Conservation (phyloP, 2,888 invertebrate species). For the Spodoptera littoralis region DNA sequence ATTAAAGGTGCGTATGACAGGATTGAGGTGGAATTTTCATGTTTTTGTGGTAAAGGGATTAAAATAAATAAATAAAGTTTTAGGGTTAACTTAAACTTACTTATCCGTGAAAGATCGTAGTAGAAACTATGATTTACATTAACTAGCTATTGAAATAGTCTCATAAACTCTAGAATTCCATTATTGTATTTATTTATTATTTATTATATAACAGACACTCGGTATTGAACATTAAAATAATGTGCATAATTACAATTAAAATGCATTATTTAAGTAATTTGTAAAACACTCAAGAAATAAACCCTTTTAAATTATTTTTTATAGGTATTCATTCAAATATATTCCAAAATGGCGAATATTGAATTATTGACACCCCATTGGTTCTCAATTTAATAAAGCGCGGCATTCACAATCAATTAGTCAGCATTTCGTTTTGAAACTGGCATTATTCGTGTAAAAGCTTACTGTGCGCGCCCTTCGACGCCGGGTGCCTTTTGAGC, state of each 20-base stretch:
- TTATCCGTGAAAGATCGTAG: not conserved
- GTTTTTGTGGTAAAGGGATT: not conserved
- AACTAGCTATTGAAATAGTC: no score
- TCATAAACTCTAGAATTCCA: no score
- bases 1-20: constrained; percentile 34
- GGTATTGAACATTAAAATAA: no score
- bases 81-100: no score
- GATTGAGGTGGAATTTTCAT: constrained; percentile 33
- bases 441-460: constrained; percentile 79
- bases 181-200: no score
- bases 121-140: not conserved
- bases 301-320: no score
- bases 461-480: constrained; percentile 65
- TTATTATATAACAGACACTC: no score
- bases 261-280: no score
- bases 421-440: constrained; percentile 80
- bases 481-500: constrained; percentile 78
- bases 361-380: constrained; percentile 68
- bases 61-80: no score
- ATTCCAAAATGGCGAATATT: constrained; percentile 54
- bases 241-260: no score
- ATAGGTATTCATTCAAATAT: constrained; percentile 18
- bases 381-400: constrained; percentile 74
- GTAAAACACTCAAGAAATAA: no score
- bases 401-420: constrained; percentile 83